Base-by-base conservation (phyloP, 1,140 invertebrate species). In the Rhysida immarginata region DNA sequence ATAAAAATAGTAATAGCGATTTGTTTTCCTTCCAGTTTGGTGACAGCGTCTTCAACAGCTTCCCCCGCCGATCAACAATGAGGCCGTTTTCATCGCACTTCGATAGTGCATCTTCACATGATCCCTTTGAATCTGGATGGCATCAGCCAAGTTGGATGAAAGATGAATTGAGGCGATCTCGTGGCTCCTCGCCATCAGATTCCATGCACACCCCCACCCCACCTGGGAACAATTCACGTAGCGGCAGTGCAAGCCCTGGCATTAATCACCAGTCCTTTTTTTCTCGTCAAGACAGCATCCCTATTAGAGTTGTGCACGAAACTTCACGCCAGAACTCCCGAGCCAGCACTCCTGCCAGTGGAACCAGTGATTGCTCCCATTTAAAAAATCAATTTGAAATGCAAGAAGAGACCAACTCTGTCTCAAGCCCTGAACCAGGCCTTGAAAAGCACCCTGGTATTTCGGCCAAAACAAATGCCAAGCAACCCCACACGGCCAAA, bases 371-470 rank as follows among this genome's bases (percentile, higher is more conserved):
- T 11, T n/a, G n/a, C n/a, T 11, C 35, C 35, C 11, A 41, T 41
- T n/a, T 11, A 11, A n/a, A 41, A 11, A n/a, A 11, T 11, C n/a
- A 11, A n/a, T 41, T 11, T n/a, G 35, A 41, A 41, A 18, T 23
- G 44, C 44, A 8, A 46, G 21, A 16, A 46, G 35, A 11, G 35
- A 11, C 35, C n/a, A 35, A 16, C 29, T 35, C 16, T 20, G 5
- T 5, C 23, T 11, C 8, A 8, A 20, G 20, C 8, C 44, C 44
- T 11, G 44, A 46, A 20, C 49, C 49, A 13, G 49, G 49, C 16
- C 5, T 49, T 3, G 55, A 56, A 26, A 42, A 56, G 27, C 46
- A 50, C 35, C 25, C 55, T 24, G 55, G 55, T 26, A 26, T 56
- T 21, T 8, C 44, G 2, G 8, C 55, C 11, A 56, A 43, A 29